Evolutionary conservation across 2,888 invertebrate genomes (phyloP).

Genomic region (Gnatocerus cornutus): DNA sequence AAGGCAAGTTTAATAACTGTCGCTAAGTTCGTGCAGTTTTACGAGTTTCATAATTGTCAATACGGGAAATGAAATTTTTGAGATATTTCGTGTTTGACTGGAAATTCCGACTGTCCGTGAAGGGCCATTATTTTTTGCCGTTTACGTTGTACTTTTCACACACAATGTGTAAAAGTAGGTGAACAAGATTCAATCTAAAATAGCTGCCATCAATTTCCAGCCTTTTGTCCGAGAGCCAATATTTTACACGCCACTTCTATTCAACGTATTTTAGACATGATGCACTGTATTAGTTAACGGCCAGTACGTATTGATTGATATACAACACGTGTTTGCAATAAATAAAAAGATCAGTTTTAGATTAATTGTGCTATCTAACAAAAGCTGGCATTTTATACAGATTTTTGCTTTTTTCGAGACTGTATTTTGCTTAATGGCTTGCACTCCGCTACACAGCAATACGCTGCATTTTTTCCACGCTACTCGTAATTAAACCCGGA

Average conservation of each 20-base stretch:
- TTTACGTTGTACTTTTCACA: slow-evolving; percentile 30
- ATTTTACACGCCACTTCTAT: slow-evolving; percentile 50
- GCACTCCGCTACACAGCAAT: slow-evolving; percentile 4
- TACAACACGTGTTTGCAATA: slow-evolving; percentile 33
- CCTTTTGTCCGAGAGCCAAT: slow-evolving; percentile 46
- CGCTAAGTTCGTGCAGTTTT: slow-evolving; percentile 8
- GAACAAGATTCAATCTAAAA: slow-evolving; percentile 48
- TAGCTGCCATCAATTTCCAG: slow-evolving; percentile 48
- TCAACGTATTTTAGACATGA: slow-evolving; percentile 47
- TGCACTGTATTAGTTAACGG: slow-evolving; percentile 48
- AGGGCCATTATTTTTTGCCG: slow-evolving; percentile 28
- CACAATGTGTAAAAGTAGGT: slow-evolving; percentile 46
- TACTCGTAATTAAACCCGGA: slow-evolving; percentile 49
- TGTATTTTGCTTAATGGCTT: slow-evolving; percentile 15
- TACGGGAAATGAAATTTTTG: slow-evolving; percentile 5
- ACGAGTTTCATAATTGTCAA: slow-evolving; percentile 15
- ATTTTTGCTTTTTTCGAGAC: neutral
- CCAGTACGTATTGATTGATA: slow-evolving; percentile 45
- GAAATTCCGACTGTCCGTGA: slow-evolving; percentile 19
- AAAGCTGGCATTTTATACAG: slow-evolving; percentile 16
- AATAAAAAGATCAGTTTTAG: slow-evolving; percentile 42
- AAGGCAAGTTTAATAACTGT: slow-evolving; percentile 23
- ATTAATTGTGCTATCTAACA: slow-evolving; percentile 35
- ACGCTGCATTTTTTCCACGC: neutral
- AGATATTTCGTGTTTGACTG: neutral